These are phyloP conservation scores for Lagodon rhomboides DNA, from an alignment of 2,797 vertebrate species.

Conservation along the genomic window DNA sequence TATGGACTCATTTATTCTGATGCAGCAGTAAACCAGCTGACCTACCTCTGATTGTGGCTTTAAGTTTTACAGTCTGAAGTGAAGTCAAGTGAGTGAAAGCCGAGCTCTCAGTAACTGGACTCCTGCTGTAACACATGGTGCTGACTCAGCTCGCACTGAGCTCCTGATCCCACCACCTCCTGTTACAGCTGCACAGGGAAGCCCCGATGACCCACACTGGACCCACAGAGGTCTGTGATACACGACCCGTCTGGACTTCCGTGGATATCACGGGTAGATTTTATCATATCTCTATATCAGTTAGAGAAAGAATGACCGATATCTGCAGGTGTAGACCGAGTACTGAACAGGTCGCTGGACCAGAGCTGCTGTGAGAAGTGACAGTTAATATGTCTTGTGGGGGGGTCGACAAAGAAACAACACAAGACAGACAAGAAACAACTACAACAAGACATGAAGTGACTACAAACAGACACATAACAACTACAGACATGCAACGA, in stretches of 20 bases:
- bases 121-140: slow-evolving; percentile 34
- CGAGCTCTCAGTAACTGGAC: slow-evolving; percentile 32
- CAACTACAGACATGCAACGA: neutral
- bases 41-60: neutral
- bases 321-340: neutral
- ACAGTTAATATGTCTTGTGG: neutral
- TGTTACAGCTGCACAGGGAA: slow-evolving; percentile 24
- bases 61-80: slow-evolving; percentile 47
- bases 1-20: no score
- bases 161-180: slow-evolving; percentile 33
- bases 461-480: neutral
- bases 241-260: no score
- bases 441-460: no score
- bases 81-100: no score
- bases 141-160: slow-evolving; percentile 48
- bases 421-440: neutral
- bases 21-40: no score
- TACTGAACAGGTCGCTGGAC: neutral
- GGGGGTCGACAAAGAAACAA: neutral
- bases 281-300: no score
- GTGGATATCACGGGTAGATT: neutral
- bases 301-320: neutral
- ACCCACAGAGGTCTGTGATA: neutral
- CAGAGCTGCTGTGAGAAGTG: neutral
- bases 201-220: neutral